phyloP scores from a whole-genome alignment of 2,113 vertebrate genomes.

The Osmerus mordax region DNA sequence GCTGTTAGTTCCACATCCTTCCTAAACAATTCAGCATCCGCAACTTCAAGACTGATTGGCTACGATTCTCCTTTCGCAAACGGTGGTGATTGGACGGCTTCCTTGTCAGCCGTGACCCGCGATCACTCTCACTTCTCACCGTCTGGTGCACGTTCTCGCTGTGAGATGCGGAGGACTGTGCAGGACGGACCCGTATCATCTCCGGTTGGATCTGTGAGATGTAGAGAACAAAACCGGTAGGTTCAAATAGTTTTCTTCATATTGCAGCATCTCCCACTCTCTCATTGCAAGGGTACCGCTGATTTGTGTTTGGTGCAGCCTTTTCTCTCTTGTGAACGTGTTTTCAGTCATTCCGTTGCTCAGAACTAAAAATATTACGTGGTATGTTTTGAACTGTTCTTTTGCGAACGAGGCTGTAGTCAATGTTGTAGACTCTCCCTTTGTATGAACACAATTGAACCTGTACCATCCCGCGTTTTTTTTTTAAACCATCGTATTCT shows the following conservation, averaged over 20 bases:
- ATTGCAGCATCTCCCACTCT: neutral
- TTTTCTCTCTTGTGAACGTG: too few species aligned
- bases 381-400: too few species aligned
- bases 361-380: too few species aligned
- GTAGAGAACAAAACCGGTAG: constrained; percentile 30
- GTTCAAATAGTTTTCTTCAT: neutral
- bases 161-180: constrained; percentile 19
- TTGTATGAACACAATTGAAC: too few species aligned
- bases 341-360: too few species aligned
- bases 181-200: constrained; percentile 22
- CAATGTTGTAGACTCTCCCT: too few species aligned
- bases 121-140: neutral
- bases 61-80: constrained; percentile 1
- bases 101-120: constrained; percentile 15
- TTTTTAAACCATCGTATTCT: too few species aligned
- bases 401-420: too few species aligned
- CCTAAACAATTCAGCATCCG: constrained; percentile 22
- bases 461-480: too few species aligned
- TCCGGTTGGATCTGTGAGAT: constrained; percentile 24
- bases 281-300: neutral
- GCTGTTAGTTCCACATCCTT: constrained; percentile 5
- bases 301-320: too few species aligned
- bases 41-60: constrained; percentile 34
- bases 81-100: constrained; percentile 53
- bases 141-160: constrained; percentile 17